Evolutionary conservation across 2,797 vertebrate species (phyloP).

Genomic region (Fratercula arctica): DNA sequence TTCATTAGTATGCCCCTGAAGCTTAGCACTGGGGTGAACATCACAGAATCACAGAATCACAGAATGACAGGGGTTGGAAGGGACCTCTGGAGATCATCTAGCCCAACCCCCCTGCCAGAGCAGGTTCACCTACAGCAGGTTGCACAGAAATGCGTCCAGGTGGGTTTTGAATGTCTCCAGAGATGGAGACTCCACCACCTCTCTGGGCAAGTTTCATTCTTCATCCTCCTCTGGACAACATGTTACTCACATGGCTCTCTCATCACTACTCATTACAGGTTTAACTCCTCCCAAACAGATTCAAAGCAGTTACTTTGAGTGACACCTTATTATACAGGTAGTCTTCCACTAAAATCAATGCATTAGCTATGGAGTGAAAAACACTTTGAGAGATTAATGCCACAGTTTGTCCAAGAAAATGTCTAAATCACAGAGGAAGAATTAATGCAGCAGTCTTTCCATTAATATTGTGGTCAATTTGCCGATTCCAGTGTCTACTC

Average conservation of each 20-base stretch:
- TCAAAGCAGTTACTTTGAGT: not conserved
- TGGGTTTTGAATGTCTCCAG: too few species aligned
- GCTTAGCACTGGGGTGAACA: not conserved
- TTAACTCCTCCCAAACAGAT: not conserved
- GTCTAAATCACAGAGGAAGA: not conserved
- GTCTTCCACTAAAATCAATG: not conserved
- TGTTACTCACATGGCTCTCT: not conserved
- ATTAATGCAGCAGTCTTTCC: constrained; percentile 12
- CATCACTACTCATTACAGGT: not conserved
- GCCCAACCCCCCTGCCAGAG: too few species aligned
- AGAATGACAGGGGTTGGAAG: too few species aligned
- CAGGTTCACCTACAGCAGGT: too few species aligned
- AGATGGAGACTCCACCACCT: too few species aligned
- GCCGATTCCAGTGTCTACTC: not conserved
- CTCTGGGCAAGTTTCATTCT: not conserved
- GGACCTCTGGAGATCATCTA: too few species aligned
- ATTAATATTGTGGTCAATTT: constrained; percentile 6
- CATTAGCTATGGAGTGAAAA: not conserved
- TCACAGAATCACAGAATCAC: too few species aligned
- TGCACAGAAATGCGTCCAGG: too few species aligned
- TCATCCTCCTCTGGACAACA: not conserved
- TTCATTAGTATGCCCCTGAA: not conserved
- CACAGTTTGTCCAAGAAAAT: not conserved
- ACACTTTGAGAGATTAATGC: not conserved
- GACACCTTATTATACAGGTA: not conserved